Conservation (phyloP, 2,797 vertebrate genomes). For the Halcyon smyrnensis region DNA sequence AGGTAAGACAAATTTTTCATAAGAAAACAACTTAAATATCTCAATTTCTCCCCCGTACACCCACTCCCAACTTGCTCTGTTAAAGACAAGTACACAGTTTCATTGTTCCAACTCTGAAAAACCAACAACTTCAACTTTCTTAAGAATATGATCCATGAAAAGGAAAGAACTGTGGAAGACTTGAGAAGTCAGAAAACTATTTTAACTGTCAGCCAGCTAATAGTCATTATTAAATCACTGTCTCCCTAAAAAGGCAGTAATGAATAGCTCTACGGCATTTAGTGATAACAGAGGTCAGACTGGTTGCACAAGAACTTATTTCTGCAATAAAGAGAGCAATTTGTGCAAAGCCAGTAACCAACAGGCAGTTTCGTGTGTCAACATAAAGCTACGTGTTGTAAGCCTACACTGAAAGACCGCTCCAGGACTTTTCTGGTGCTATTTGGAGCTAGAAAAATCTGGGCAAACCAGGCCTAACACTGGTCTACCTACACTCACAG, state of each 20-base stretch:
- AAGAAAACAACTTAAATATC: conserved; percentile 6
- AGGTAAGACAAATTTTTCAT: conserved; percentile 30
- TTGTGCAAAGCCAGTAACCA: background rate
- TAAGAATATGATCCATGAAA: background rate
- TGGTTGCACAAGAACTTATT: background rate
- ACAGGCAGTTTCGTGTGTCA: background rate
- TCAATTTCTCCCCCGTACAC: background rate
- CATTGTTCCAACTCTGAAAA: background rate
- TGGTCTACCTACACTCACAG: background rate
- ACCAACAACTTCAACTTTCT: background rate
- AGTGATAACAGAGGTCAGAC: background rate
- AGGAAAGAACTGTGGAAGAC: background rate
- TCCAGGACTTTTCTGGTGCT: background rate
- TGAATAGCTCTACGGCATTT: background rate
- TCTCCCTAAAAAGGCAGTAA: background rate
- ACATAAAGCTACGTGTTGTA: rapidly evolving
- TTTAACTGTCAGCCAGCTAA: background rate
- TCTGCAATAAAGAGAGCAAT: background rate
- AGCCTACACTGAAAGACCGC: background rate
- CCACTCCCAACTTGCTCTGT: conserved; percentile 39
- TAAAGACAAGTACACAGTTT: conserved; percentile 5
- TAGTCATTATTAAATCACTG: background rate
- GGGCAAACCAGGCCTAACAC: background rate
- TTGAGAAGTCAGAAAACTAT: background rate
- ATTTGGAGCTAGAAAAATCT: background rate